Evolutionary conservation across 2,113 vertebrate genomes (phyloP).

Genomic region (Gila orcuttii): DNA sequence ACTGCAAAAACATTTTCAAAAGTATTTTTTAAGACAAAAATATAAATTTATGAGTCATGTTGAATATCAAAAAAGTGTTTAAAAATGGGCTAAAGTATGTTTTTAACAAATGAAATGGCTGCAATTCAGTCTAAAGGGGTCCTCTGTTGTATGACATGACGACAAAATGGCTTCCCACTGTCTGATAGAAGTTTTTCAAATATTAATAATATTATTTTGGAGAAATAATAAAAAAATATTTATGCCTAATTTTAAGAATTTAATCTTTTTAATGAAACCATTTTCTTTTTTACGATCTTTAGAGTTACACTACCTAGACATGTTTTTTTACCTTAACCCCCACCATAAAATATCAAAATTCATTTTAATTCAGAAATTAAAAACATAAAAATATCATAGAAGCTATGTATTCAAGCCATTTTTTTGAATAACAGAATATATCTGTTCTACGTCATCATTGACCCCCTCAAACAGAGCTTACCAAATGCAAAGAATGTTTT

Average conservation of each 20-base stretch:
- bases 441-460: background rate
- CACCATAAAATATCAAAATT: background rate
- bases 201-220: background rate
- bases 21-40: background rate
- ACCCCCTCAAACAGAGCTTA: background rate
- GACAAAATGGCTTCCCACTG: conserved; percentile 18
- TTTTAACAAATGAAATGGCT: background rate
- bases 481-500: background rate
- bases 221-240: background rate
- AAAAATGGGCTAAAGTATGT: background rate
- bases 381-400: background rate
- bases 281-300: background rate
- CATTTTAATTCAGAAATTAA: background rate
- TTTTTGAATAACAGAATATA: background rate
- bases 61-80: background rate
- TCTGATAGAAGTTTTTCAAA: background rate
- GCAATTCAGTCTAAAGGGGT: background rate
- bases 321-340: background rate
- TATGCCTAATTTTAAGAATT: background rate
- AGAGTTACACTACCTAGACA: background rate
- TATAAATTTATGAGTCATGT: background rate
- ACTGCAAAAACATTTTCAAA: background rate
- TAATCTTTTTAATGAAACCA: background rate
- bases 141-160: background rate
- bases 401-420: background rate